Conservation (phyloP, 2,888 invertebrate genomes). For the Callosobruchus maculatus region DNA sequence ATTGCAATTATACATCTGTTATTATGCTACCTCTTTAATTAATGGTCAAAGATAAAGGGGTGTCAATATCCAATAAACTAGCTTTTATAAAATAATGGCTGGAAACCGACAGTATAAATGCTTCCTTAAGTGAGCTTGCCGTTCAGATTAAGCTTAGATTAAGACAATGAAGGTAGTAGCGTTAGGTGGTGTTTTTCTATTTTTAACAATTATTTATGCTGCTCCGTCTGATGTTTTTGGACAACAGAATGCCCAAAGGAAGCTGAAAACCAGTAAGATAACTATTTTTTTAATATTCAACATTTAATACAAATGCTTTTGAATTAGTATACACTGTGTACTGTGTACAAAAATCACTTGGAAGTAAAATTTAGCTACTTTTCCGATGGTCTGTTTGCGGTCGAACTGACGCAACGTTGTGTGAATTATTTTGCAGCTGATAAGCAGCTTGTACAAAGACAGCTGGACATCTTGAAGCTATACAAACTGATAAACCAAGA, state of each 20-base stretch:
- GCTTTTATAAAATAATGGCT: not conserved
- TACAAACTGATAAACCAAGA: not conserved
- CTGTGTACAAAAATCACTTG: too few relatives aligned
- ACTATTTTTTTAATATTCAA: too few relatives aligned
- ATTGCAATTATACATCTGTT: not conserved
- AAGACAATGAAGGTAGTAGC: not conserved
- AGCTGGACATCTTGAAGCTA: not conserved
- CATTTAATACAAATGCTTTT: too few relatives aligned
- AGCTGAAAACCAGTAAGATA: not conserved
- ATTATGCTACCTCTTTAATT: not conserved
- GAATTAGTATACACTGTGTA: too few relatives aligned
- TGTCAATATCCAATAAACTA: not conserved
- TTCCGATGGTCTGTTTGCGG: too few relatives aligned
- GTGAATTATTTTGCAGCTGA: not conserved
- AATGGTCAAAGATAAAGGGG: not conserved
- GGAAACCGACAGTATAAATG: not conserved
- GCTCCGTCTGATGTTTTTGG: not conserved
- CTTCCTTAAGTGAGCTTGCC: not conserved
- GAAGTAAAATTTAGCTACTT: too few relatives aligned
- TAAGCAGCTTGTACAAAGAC: not conserved
- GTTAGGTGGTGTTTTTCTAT: not conserved
- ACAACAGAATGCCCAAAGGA: not conserved
- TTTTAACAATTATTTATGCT: not conserved
- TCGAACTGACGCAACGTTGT: too few relatives aligned
- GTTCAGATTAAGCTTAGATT: not conserved